Conservation (phyloP, 2,113 vertebrate genomes). For the Saimiri boliviensis region DNA sequence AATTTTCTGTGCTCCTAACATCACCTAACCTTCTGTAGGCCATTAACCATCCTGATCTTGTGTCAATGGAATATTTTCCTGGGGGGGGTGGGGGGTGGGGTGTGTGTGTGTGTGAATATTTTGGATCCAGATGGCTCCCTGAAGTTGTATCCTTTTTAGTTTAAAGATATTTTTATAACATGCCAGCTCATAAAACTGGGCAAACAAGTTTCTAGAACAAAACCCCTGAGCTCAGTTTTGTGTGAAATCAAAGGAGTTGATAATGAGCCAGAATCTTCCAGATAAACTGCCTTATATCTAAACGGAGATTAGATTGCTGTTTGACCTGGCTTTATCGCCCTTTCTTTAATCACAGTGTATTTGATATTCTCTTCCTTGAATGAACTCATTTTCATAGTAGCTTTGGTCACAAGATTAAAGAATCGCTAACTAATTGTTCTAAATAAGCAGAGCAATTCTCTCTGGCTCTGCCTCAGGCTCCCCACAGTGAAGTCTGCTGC, state of each 20-base stretch:
- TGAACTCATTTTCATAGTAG: slow-evolving; percentile 23
- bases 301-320: slow-evolving; percentile 44
- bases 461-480: not conserved
- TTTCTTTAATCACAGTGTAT: slow-evolving; percentile 43
- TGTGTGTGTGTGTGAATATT: not conserved
- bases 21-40: not conserved
- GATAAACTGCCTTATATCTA: slow-evolving; percentile 10
- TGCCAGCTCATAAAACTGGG: not conserved
- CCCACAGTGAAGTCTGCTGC: not conserved
- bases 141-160: not conserved
- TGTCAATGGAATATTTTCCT: not conserved
- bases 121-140: not conserved
- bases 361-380: slow-evolving; percentile 54
- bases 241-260: slow-evolving; percentile 30
- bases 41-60: not conserved
- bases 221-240: not conserved
- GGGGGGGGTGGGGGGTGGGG: no score
- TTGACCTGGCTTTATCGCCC: slow-evolving; percentile 31
- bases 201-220: not conserved
- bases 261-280: not conserved
- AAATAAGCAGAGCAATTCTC: slow-evolving; percentile 36
- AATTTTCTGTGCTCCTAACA: slow-evolving; percentile 6
- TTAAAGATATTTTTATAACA: slow-evolving; percentile 38
- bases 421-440: slow-evolving; percentile 59
- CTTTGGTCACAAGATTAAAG: slow-evolving; percentile 62